A percentile compares a stretch with the other conserved stretches of the same genome.
phyloP scores from a whole-genome alignment of 2,888 invertebrate genomes.

The Tetranychus truncatus region DNA sequence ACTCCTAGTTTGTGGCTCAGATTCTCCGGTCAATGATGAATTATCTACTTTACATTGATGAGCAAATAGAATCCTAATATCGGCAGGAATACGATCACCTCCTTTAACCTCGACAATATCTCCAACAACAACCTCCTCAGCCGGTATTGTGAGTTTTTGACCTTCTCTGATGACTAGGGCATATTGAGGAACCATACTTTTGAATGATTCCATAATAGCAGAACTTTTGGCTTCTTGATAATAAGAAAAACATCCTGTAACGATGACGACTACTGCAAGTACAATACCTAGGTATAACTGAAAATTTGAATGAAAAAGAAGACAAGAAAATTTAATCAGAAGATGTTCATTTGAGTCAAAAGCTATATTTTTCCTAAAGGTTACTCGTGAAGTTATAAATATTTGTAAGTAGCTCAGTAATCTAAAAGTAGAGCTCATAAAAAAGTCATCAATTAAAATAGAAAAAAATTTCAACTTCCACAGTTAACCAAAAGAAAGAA shows the following conservation, averaged over 20 bases:
- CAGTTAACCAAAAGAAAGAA: too few relatives aligned
- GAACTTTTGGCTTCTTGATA: constrained; percentile 53
- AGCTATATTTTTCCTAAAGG: too few relatives aligned
- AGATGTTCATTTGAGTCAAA: too few relatives aligned
- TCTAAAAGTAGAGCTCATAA: too few relatives aligned
- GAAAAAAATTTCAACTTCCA: too few relatives aligned
- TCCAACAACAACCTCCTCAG: constrained; percentile 71
- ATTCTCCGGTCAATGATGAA: constrained; percentile 84
- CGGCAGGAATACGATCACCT: constrained; percentile 95
- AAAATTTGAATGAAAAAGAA: constrained; percentile 21
- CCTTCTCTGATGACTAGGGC: constrained; percentile 53
- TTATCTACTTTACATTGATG: constrained; percentile 91
- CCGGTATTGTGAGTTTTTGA: constrained; percentile 36
- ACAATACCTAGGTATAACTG: constrained; percentile 45
- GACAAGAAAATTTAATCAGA: background rate
- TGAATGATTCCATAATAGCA: constrained; percentile 65
- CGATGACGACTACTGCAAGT: constrained; percentile 46
- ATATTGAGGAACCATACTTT: constrained; percentile 58
- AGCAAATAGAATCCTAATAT: constrained; percentile 80
- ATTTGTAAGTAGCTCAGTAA: too few relatives aligned
- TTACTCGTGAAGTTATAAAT: too few relatives aligned
- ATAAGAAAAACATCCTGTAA: constrained; percentile 53
- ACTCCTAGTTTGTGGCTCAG: constrained; percentile 79
- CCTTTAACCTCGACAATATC: constrained; percentile 98
- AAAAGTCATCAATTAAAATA: too few relatives aligned